These are phyloP conservation scores for Lutjanus argentimaculatus DNA, from an alignment of 2,797 vertebrate genomes.

Conservation along the genomic window DNA sequence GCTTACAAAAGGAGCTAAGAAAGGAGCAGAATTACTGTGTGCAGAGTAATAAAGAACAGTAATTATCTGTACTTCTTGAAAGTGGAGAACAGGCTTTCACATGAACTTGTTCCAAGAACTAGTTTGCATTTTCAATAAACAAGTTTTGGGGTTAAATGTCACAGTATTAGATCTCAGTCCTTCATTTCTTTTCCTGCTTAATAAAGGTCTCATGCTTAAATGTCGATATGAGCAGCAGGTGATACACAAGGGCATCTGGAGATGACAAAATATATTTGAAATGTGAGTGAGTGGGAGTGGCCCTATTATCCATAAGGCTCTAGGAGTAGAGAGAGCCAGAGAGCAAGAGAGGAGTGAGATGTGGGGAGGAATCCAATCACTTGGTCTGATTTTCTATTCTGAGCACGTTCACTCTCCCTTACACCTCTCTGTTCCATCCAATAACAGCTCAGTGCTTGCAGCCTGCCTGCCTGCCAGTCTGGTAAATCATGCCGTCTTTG, in stretches of 20 bases:
- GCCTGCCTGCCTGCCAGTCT: conserved; percentile 78
- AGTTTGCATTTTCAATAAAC: conserved; percentile 19
- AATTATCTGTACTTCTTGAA: conserved; percentile 13
- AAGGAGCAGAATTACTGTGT: conserved; percentile 11
- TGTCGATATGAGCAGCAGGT: conserved; percentile 37
- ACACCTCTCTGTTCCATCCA: conserved; percentile 81
- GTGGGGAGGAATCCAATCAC: conserved; percentile 82
- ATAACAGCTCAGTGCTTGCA: conserved; percentile 77
- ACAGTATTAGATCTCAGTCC: conserved; percentile 1
- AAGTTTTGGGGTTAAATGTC: background rate
- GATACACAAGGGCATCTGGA: conserved; percentile 53
- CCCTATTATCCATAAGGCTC: conserved; percentile 68
- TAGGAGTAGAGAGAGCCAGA: conserved; percentile 61
- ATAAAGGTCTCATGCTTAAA: conserved; percentile 16
- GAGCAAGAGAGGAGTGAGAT: conserved; percentile 70
- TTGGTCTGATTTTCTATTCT: conserved; percentile 81
- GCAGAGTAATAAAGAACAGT: conserved; percentile 23
- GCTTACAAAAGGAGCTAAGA: conserved; percentile 20
- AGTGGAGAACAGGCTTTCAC: background rate
- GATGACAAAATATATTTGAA: conserved; percentile 70
- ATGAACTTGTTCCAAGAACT: background rate
- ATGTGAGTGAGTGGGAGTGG: conserved; percentile 75
- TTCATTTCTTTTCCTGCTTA: conserved; percentile 9
- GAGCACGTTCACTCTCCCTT: conserved; percentile 79
- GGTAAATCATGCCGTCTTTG: conserved; percentile 82